Evolutionary conservation across 2,888 invertebrate genomes (phyloP), one percentile per base, ranked within the genome.

Genomic region (Hirudinaria manillensis): DNA sequence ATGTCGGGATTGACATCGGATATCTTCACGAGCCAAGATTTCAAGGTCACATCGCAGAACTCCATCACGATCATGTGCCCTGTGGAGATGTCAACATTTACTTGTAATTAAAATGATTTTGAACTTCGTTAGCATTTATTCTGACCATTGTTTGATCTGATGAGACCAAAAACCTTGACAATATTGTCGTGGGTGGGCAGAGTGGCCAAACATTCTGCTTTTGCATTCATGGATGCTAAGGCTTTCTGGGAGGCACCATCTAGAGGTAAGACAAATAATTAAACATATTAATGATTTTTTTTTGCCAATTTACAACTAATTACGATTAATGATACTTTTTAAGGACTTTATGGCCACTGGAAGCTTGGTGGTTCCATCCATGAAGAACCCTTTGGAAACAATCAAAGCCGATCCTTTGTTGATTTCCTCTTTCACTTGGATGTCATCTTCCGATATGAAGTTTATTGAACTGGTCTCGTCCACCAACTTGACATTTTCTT

Each of bases 1-100:
- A 75, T 65, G 21, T 76, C 76, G 24, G 66, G 67, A 7, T 61
- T 75, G 19, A 75, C 55, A 38, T 71, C 61, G 53, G 34, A 53
- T 38, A 65, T 27, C 24, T 21, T 32, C n/a, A 29, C 24, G 71
- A 76, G 56, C 76, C 76, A 76, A 29, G 70, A 61, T 34, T 65
- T 76, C 53, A 76, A 74, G 16, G 71, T 34, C 19, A 66, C 38
- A 21, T 71, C 65, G 53, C 76, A 76, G 19, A 36, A 61, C 66
- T 76, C 76, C 75, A 76, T 56, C 27, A 76, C 45, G 24, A 76
- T 45, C n/a, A 75, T 36, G 16, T 72, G 65, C 34, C 70, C 76
- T 76, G 32, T 24, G 10, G 1, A 6, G 16, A 45, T 45, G 10
- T 16, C 45, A 45, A 45, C 36, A 45, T 10, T 61, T 29, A 61